Evolutionary conservation across 2,888 invertebrate genomes (phyloP).

Genomic region (Chrysolina americana): DNA sequence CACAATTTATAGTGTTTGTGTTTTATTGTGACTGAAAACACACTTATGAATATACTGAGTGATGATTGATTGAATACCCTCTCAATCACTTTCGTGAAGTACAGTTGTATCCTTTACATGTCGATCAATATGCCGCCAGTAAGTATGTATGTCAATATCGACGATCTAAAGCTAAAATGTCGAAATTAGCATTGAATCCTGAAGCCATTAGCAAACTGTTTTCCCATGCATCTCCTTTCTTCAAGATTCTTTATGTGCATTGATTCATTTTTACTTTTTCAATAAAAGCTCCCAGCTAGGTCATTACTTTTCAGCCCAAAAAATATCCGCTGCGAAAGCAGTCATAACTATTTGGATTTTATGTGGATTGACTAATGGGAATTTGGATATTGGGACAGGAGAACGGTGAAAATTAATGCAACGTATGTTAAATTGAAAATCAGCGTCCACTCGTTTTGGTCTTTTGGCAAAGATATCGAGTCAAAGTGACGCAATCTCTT

Average conservation of each 20-base stretch:
- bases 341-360: not conserved
- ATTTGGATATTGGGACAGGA: not conserved
- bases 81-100: too few species aligned
- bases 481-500: too few species aligned
- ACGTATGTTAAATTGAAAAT: too few species aligned
- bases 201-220: conserved; percentile 8
- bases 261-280: conserved; percentile 19
- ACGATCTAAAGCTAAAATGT: not conserved
- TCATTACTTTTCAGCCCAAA: conserved; percentile 14
- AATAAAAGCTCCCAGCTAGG: conserved; percentile 17
- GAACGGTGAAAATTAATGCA: not conserved
- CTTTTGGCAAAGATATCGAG: too few species aligned
- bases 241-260: conserved; percentile 12
- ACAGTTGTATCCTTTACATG: not conserved
- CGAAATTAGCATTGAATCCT: conserved; percentile 10
- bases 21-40: too few species aligned
- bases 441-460: too few species aligned
- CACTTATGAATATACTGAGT: too few species aligned
- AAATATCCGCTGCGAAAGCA: not conserved
- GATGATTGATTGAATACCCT: too few species aligned
- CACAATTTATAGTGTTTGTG: too few species aligned
- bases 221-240: conserved; percentile 20
- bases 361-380: not conserved
- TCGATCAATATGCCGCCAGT: not conserved
- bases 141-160: conserved; percentile 4